A percentile compares a stretch with the other conserved stretches of the same genome.
Evolutionary conservation across 2,797 vertebrate genomes (phyloP).

Genomic region (Pagetopsis macropterus): DNA sequence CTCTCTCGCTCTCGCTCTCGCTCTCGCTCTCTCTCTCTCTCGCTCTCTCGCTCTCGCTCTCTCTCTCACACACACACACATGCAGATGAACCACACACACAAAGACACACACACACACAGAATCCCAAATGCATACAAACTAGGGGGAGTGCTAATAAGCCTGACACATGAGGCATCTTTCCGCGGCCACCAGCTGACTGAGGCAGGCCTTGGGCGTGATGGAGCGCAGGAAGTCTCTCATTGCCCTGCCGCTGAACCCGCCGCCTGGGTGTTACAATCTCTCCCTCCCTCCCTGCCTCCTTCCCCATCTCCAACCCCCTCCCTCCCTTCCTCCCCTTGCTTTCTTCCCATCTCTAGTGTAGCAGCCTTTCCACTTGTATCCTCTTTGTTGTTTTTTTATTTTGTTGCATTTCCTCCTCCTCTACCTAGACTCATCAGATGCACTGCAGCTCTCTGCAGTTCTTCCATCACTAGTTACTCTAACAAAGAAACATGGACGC

Average conservation of each 20-base stretch:
- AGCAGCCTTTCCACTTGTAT: slow-evolving; percentile 60
- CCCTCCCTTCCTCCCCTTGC: slow-evolving; percentile 52
- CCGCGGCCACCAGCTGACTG: slow-evolving; percentile 87
- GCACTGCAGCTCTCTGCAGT: slow-evolving; percentile 72
- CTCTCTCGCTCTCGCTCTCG: too few relatives aligned
- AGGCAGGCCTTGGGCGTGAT: slow-evolving; percentile 88
- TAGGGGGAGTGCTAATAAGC: slow-evolving; percentile 85
- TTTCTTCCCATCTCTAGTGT: slow-evolving; percentile 56
- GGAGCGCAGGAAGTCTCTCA: slow-evolving; percentile 88
- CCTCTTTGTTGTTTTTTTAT: slow-evolving; percentile 36
- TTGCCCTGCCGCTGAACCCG: slow-evolving; percentile 87
- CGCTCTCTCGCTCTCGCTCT: too few relatives aligned
- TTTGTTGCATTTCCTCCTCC: slow-evolving; percentile 14
- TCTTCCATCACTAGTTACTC: slow-evolving; percentile 66
- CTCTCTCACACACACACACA: slow-evolving; percentile 11
- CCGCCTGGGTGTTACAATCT: slow-evolving; percentile 81
- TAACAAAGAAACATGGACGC: slow-evolving; percentile 80
- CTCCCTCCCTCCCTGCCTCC: slow-evolving; percentile 37
- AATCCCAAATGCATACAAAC: slow-evolving; percentile 78
- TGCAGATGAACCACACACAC: slow-evolving; percentile 18
- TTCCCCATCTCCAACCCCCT: slow-evolving; percentile 58
- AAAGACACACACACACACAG: slow-evolving; percentile 31
- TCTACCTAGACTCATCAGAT: slow-evolving; percentile 56
- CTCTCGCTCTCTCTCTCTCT: too few relatives aligned
- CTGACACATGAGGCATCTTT: slow-evolving; percentile 86